Percentiles rank a stretch among this genome's conserved stretches.
phyloP scores from a whole-genome alignment of 2,797 vertebrate genomes.

The Limnodromus scolopaceus region DNA sequence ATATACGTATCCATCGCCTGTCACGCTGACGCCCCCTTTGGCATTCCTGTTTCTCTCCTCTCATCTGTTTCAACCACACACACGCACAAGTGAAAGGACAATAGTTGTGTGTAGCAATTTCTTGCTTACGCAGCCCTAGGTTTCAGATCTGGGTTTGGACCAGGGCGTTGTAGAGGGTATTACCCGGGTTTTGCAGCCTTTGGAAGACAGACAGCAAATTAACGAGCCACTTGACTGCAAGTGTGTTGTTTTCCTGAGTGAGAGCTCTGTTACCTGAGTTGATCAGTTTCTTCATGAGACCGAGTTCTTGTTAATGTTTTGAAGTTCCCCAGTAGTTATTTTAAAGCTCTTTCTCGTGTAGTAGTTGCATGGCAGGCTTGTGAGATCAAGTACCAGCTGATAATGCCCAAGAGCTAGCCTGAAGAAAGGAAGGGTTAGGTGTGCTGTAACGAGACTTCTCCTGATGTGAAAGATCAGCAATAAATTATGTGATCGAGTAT shows the following conservation, averaged over 20 bases:
- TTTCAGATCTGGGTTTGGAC: neutral
- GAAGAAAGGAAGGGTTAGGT: slow-evolving; percentile 21
- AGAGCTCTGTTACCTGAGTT: slow-evolving; percentile 66
- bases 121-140: slow-evolving; percentile 10
- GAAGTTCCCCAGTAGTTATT: slow-evolving; percentile 63
- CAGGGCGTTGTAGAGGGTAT: neutral
- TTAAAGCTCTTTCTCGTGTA: slow-evolving; percentile 69
- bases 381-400: slow-evolving; percentile 34
- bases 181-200: slow-evolving; percentile 10
- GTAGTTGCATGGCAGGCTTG: slow-evolving; percentile 64
- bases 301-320: slow-evolving; percentile 69
- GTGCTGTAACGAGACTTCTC: slow-evolving; percentile 36
- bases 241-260: slow-evolving; percentile 50
- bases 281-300: slow-evolving; percentile 64
- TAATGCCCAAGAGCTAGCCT: slow-evolving; percentile 35
- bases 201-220: slow-evolving; percentile 9
- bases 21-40: neutral
- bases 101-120: neutral
- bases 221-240: slow-evolving; percentile 48
- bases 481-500: neutral
- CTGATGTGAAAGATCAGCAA: slow-evolving; percentile 1
- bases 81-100: neutral
- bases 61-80: neutral
- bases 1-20: neutral
- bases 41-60: neutral